phyloP scores from a whole-genome alignment of 1,140 invertebrate species.

The Daktulosphaira vitifoliae region DNA sequence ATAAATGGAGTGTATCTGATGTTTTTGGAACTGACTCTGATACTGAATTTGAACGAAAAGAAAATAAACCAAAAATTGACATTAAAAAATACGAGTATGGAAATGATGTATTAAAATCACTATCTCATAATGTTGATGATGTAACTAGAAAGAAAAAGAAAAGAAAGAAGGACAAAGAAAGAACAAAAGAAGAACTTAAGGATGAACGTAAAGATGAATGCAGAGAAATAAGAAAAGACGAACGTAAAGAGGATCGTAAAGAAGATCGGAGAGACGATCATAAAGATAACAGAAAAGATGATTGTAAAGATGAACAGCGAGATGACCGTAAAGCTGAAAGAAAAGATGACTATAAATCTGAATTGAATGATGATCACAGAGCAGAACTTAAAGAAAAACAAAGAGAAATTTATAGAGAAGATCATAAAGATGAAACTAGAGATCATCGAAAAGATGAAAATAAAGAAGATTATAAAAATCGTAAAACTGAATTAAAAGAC shows the following conservation, averaged over 20 bases:
- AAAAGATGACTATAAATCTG: background rate
- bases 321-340: constrained; percentile 10
- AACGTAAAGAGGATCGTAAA: constrained; percentile 7
- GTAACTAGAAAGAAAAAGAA: constrained; percentile 36
- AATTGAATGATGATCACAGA: no score
- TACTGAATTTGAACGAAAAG: constrained; percentile 34
- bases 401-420: background rate
- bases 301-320: constrained; percentile 25
- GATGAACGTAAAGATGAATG: constrained; percentile 26
- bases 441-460: constrained; percentile 41
- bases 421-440: background rate
- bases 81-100: constrained; percentile 19
- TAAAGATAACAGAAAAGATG: background rate
- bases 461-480: constrained; percentile 68
- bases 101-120: constrained; percentile 24
- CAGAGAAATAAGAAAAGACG: constrained; percentile 3
- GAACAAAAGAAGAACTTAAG: constrained; percentile 22
- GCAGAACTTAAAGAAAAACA: background rate
- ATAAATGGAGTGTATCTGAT: constrained; percentile 42
- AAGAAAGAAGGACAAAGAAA: constrained; percentile 34
- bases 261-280: background rate
- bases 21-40: constrained; percentile 44
- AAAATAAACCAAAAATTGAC: constrained; percentile 29
- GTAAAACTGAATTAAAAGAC: constrained; percentile 52
- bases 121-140: constrained; percentile 28